Percentiles rank a stretch among this genome's conserved stretches.
phyloP scores from a whole-genome alignment of 2,113 vertebrate species.

The Lucifuga dentata region DNA sequence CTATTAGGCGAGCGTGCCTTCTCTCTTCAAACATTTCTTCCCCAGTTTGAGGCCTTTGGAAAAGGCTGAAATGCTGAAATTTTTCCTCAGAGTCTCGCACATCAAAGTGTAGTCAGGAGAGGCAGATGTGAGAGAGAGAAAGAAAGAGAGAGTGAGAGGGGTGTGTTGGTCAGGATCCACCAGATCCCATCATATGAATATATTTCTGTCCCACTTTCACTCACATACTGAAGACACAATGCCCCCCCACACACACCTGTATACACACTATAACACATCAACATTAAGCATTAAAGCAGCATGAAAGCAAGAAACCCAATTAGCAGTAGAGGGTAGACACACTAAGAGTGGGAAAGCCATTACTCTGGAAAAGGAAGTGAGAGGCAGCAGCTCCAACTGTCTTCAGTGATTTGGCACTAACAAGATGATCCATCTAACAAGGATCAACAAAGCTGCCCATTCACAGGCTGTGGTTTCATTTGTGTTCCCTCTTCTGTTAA shows the following conservation, averaged over 20 bases:
- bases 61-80: slow-evolving; percentile 45
- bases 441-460: slow-evolving; percentile 24
- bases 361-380: background rate
- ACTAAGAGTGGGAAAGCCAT: no score
- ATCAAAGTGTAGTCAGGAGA: slow-evolving; percentile 71
- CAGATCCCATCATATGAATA: slow-evolving; percentile 38
- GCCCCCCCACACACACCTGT: background rate
- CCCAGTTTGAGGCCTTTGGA: slow-evolving; percentile 64
- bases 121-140: slow-evolving; percentile 6
- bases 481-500: slow-evolving; percentile 8
- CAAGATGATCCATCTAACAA: slow-evolving; percentile 21
- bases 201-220: slow-evolving; percentile 47
- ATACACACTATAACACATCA: background rate
- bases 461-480: slow-evolving; percentile 22
- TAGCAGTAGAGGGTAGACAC: background rate
- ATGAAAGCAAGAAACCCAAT: slow-evolving; percentile 2
- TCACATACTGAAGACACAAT: background rate
- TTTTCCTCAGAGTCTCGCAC: slow-evolving; percentile 42
- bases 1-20: slow-evolving; percentile 73
- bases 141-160: slow-evolving; percentile 17
- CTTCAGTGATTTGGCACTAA: slow-evolving; percentile 26
- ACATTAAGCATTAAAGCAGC: background rate
- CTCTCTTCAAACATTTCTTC: slow-evolving; percentile 69
- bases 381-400: slow-evolving; percentile 25
- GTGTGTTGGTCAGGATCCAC: no score